phyloP scores from a whole-genome alignment of 2,888 invertebrate genomes.

The Tachina fera region DNA sequence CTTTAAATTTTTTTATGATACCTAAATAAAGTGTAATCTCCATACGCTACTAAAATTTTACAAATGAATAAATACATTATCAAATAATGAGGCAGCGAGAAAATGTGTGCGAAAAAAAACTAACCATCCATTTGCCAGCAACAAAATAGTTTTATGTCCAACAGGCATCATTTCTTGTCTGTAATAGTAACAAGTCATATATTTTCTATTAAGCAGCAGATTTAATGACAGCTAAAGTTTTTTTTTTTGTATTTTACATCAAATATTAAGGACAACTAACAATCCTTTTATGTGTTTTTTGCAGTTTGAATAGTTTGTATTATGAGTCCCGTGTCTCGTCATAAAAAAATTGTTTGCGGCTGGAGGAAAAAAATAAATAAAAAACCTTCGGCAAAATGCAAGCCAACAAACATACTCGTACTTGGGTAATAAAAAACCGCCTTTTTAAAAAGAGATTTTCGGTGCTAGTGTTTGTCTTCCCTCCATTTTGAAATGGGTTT shows the following conservation, averaged over 20 bases:
- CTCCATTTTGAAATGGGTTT: neutral
- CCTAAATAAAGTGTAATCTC: too few species aligned
- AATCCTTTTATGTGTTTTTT: conserved; percentile 53
- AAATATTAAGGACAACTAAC: conserved; percentile 40
- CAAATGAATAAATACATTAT: too few species aligned
- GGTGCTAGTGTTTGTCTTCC: conserved; percentile 33
- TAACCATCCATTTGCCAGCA: neutral
- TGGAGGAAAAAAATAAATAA: conserved; percentile 19
- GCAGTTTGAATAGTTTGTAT: conserved; percentile 45
- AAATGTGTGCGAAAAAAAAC: neutral
- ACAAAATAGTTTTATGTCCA: conserved; percentile 39
- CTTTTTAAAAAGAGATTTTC: conserved; percentile 48
- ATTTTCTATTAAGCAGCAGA: conserved; percentile 22
- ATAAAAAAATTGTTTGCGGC: conserved; percentile 57
- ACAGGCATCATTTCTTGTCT: conserved; percentile 26
- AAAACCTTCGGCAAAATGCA: conserved; percentile 2
- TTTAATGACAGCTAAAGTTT: conserved; percentile 67
- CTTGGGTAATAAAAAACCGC: conserved; percentile 17
- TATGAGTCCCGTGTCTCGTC: conserved; percentile 64
- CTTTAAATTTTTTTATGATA: too few species aligned
- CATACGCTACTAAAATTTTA: too few species aligned
- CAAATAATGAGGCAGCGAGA: too few species aligned
- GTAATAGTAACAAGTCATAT: neutral
- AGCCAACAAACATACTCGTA: conserved; percentile 19
- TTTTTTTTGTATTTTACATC: conserved; percentile 9